These are phyloP conservation scores for Pristionchus entomophagus DNA, from an alignment of 2,888 invertebrate species.

Conservation along the genomic window DNA sequence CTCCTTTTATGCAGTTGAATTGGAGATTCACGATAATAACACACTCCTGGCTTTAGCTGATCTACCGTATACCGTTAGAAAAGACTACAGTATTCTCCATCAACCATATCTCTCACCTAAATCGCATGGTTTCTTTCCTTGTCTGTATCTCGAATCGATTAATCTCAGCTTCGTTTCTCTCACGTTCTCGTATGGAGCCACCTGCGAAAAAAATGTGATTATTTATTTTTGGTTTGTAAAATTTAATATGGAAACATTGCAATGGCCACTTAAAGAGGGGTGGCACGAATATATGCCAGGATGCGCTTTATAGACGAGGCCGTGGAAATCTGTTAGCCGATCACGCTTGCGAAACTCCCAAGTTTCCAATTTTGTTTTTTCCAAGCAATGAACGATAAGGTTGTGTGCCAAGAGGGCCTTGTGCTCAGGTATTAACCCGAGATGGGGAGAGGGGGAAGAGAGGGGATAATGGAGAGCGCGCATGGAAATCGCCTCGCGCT, in stretches of 20 bases:
- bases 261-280: neutral
- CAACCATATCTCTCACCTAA: neutral
- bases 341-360: too few relatives aligned
- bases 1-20: too few relatives aligned
- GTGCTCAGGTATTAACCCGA: neutral
- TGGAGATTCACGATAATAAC: neutral
- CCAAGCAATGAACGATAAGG: neutral
- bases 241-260: neutral
- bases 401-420: too few relatives aligned
- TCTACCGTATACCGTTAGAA: too few relatives aligned
- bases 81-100: too few relatives aligned
- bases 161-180: neutral
- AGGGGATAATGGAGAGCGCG: too few relatives aligned
- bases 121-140: neutral
- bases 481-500: too few relatives aligned
- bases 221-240: neutral
- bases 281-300: too few relatives aligned
- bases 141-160: too few relatives aligned
- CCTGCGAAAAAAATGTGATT: neutral
- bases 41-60: neutral
- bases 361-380: neutral
- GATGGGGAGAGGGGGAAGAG: too few relatives aligned
- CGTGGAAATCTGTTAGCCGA: too few relatives aligned
- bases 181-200: conserved; percentile 3
- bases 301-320: too few relatives aligned